Conservation (phyloP, 2,797 vertebrate genomes). For the Nannoperca australis region DNA sequence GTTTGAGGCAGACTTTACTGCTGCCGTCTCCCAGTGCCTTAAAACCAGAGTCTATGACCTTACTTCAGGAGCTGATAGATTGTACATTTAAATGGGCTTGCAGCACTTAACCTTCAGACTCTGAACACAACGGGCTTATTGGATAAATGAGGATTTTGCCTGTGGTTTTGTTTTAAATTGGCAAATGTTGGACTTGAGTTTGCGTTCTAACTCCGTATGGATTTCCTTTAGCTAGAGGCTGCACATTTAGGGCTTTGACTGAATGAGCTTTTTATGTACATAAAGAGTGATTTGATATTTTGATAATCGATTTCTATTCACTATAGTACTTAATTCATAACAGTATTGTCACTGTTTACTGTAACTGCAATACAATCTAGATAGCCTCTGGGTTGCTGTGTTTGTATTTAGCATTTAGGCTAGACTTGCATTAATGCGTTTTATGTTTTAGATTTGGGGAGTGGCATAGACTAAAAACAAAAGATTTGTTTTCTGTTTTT, state of each 20-base stretch:
- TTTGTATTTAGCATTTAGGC: slow-evolving; percentile 85
- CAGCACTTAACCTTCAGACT: slow-evolving; percentile 94
- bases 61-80: slow-evolving; percentile 84
- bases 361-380: slow-evolving; percentile 95
- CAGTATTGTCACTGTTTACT: slow-evolving; percentile 95
- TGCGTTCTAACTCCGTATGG: slow-evolving; percentile 71
- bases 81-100: slow-evolving; percentile 91
- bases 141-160: slow-evolving; percentile 35
- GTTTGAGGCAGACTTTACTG: slow-evolving; percentile 88
- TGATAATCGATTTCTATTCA: slow-evolving; percentile 93
- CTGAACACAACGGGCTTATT: slow-evolving; percentile 58
- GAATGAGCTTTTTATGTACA: slow-evolving; percentile 92
- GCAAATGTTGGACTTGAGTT: slow-evolving; percentile 58
- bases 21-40: slow-evolving; percentile 95
- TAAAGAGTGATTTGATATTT: slow-evolving; percentile 91
- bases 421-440: slow-evolving; percentile 78
- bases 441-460: slow-evolving; percentile 87
- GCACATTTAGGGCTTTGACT: slow-evolving; percentile 86
- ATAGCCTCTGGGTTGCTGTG: slow-evolving; percentile 89
- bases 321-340: slow-evolving; percentile 89
- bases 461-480: slow-evolving; percentile 86
- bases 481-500: slow-evolving; percentile 85
- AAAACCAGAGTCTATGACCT: slow-evolving; percentile 86
- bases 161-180: slow-evolving; percentile 50
- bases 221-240: slow-evolving; percentile 78